A percentile compares a stretch with the other conserved stretches of the same genome.
These are phyloP conservation scores for Micromussa lordhowensis DNA, from an alignment of 92 coral and sea anemone species.

Conservation along the genomic window DNA sequence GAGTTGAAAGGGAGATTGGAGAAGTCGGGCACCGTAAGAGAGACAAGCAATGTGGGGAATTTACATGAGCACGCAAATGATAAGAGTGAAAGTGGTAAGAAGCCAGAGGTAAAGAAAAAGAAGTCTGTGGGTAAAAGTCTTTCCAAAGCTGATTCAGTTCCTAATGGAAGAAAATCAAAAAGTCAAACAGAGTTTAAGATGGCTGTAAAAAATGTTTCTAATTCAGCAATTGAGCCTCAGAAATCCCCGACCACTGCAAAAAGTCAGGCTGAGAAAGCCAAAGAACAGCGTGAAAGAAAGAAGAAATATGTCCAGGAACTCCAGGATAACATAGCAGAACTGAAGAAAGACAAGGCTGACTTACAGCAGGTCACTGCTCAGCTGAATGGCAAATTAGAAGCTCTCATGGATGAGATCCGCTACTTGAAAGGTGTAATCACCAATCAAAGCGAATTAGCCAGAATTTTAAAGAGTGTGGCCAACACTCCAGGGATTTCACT, in stretches of 20 bases:
- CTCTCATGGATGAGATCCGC: conserved; percentile 60
- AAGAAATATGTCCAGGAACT: conserved; percentile 74
- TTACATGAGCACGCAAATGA: background rate
- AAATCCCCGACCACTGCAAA: conserved; percentile 30
- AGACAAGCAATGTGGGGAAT: background rate
- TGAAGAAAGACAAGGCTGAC: conserved; percentile 58
- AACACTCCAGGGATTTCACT: conserved; percentile 73
- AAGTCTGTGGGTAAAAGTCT: background rate
- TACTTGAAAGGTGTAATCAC: conserved; percentile 86
- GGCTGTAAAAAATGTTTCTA: background rate
- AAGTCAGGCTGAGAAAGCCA: conserved; percentile 64
- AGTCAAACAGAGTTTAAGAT: background rate
- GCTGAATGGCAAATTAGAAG: conserved; percentile 50
- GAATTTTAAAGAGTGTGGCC: conserved; percentile 68
- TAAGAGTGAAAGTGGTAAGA: background rate
- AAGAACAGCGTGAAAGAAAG: conserved; percentile 69
- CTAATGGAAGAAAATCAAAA: background rate
- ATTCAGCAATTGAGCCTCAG: background rate
- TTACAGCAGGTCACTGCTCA: conserved; percentile 52
- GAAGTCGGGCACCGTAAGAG: background rate
- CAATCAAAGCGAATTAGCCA: conserved; percentile 84
- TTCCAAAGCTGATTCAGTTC: background rate
- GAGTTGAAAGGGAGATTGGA: background rate
- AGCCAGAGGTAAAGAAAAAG: background rate
- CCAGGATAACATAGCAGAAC: conserved; percentile 52